Conservation (phyloP, 1,140 invertebrate genomes). For the Bombus balteatus region DNA sequence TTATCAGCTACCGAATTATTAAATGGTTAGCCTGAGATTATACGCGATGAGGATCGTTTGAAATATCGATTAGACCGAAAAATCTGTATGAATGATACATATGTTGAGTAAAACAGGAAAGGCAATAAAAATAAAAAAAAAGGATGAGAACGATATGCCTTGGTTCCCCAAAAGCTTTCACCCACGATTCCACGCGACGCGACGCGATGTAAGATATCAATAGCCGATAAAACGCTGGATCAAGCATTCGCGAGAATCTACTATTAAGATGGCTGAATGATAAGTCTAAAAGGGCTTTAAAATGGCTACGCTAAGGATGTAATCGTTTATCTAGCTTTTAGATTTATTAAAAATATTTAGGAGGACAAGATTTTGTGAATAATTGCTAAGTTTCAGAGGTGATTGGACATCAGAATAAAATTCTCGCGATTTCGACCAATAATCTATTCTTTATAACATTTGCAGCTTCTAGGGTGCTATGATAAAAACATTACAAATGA, state of each 20-base stretch:
- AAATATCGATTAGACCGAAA: neutral
- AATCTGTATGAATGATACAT: neutral
- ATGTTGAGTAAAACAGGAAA: neutral
- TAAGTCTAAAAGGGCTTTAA: neutral
- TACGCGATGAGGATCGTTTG: neutral
- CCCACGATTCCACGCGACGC: neutral
- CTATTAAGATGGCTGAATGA: neutral
- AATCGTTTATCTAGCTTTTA: neutral
- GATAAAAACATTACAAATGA: neutral
- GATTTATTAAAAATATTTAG: neutral
- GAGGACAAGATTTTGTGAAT: neutral
- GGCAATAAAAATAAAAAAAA: neutral
- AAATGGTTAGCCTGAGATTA: neutral
- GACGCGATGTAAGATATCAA: neutral
- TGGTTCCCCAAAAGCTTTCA: slow-evolving; percentile 25
- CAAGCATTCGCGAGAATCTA: slow-evolving; percentile 17
- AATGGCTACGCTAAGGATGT: slow-evolving; percentile 2
- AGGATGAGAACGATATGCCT: slow-evolving; percentile 41
- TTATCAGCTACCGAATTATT: neutral
- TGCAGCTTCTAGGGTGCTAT: neutral
- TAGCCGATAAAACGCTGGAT: slow-evolving; percentile 7
- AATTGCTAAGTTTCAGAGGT: neutral
- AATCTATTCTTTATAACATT: neutral
- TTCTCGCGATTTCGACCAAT: neutral
- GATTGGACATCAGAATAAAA: neutral